phyloP scores from a whole-genome alignment of 2,888 invertebrate genomes.

The Nemurella pictetii region DNA sequence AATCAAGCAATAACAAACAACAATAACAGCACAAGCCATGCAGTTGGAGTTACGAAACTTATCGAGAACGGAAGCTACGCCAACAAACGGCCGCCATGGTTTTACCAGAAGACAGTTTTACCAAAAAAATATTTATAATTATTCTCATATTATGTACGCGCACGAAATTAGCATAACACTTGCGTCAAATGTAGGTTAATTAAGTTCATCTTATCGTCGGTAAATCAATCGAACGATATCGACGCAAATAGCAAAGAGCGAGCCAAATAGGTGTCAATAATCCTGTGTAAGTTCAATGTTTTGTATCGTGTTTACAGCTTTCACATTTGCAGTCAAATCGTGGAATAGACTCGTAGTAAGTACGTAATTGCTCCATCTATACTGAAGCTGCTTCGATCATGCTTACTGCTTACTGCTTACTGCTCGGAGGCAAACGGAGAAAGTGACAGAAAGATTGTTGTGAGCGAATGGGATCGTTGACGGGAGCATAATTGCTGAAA shows the following conservation, averaged over 20 bases:
- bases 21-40: neutral
- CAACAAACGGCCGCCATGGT: neutral
- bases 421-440: neutral
- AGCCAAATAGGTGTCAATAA: neutral
- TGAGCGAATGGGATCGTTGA: neutral
- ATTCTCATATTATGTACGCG: neutral
- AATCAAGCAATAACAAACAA: neutral
- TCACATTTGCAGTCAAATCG: neutral
- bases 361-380: neutral
- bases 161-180: neutral
- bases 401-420: too few relatives aligned
- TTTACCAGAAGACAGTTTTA: neutral
- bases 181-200: conserved; percentile 16
- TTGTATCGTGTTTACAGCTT: neutral
- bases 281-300: neutral
- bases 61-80: neutral
- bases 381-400: too few relatives aligned
- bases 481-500: too few relatives aligned
- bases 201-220: conserved; percentile 3
- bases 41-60: neutral
- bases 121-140: neutral
- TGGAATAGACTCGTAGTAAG: neutral
- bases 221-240: neutral
- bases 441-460: neutral
- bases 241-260: neutral